Conservation (phyloP, 2,888 invertebrate genomes). For the Dolomedes plantarius region DNA sequence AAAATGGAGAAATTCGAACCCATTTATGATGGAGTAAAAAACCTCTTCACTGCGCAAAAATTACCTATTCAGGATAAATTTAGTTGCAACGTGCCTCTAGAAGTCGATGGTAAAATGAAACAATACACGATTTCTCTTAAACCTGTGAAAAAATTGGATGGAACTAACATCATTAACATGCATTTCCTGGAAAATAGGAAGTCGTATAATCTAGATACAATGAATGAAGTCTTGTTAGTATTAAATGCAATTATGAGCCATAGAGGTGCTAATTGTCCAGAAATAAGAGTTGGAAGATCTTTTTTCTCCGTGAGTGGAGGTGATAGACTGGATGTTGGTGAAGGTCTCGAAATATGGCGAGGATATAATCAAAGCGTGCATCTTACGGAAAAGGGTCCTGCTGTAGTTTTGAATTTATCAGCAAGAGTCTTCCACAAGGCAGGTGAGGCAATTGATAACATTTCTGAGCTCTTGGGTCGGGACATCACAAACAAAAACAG, state of each 20-base stretch:
- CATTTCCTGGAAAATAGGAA: conserved; percentile 4
- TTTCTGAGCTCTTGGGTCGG: conserved; percentile 19
- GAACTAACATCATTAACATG: conserved; percentile 34
- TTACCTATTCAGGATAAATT: conserved; percentile 75
- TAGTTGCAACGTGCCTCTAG: conserved; percentile 25
- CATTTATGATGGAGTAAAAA: conserved; percentile 80
- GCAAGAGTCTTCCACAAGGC: conserved; percentile 60
- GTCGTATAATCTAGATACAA: background rate
- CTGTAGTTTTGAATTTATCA: conserved; percentile 46
- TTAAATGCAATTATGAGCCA: conserved; percentile 47
- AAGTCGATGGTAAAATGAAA: conserved; percentile 2
- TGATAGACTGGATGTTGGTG: conserved; percentile 21
- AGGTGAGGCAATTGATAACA: conserved; percentile 42
- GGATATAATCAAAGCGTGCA: conserved; percentile 62
- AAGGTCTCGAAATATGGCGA: conserved; percentile 66
- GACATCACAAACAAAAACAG: background rate
- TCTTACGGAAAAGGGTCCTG: conserved; percentile 37
- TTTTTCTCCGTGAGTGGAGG: conserved; percentile 31
- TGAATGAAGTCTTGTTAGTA: conserved; percentile 40
- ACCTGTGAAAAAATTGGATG: conserved; percentile 47
- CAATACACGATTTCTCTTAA: conserved; percentile 47
- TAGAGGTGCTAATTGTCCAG: conserved; percentile 18
- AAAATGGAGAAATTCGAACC: conserved; percentile 76
- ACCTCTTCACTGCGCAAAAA: conserved; percentile 79
- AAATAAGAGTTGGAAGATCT: conserved; percentile 48